phyloP scores from a whole-genome alignment of 2,888 invertebrate genomes.

The Calliopum simillimum region DNA sequence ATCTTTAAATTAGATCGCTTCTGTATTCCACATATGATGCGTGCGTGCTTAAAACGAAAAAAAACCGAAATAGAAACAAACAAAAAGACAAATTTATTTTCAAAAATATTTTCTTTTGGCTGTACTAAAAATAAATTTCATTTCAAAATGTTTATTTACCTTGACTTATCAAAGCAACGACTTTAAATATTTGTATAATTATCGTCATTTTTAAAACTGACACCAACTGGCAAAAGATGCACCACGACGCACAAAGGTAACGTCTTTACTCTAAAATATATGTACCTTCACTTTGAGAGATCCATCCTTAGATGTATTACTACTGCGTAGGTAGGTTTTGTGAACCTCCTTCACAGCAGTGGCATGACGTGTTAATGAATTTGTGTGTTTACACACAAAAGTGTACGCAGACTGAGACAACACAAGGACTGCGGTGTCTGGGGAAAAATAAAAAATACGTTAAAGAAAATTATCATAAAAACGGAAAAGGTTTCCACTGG shows the following conservation, averaged over 20 bases:
- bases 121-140: neutral
- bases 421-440: too few species aligned
- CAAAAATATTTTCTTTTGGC: neutral
- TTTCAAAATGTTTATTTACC: neutral
- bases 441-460: too few species aligned
- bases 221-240: neutral
- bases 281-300: neutral
- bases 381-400: constrained; percentile 16
- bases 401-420: too few species aligned
- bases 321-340: neutral
- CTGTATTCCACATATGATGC: constrained; percentile 32
- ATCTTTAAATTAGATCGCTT: constrained; percentile 32
- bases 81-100: neutral
- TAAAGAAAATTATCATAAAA: too few species aligned
- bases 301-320: neutral
- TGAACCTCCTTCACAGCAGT: neutral
- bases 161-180: constrained; percentile 15
- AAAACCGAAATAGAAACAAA: neutral
- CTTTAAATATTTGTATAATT: constrained; percentile 22
- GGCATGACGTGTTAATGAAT: constrained; percentile 21
- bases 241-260: neutral
- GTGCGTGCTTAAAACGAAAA: constrained; percentile 23
- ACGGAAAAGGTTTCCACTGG: too few species aligned
- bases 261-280: neutral
- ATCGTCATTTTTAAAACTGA: constrained; percentile 5